These are phyloP conservation scores for Scolanthus callimorphus DNA, from an alignment of 92 coral and sea anemone species.

Conservation along the genomic window DNA sequence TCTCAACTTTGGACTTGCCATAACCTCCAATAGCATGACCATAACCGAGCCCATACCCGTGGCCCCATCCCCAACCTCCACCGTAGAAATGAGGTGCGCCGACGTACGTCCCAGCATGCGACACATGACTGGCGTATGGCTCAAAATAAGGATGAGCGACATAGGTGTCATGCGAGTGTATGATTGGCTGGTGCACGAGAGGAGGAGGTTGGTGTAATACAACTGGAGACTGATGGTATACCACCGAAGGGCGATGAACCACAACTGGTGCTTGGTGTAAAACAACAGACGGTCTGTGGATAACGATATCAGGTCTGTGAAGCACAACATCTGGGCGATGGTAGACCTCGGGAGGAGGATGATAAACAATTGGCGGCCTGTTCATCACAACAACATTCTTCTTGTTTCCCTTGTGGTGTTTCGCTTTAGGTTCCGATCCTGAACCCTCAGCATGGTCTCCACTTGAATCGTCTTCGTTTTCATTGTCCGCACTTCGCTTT, in stretches of 20 bases:
- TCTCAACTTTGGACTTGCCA: conserved; percentile 84
- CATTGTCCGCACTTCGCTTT: conserved; percentile 4
- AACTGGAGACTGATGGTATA: conserved; percentile 86
- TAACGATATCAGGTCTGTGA: conserved; percentile 91
- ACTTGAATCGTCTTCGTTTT: conserved; percentile 8
- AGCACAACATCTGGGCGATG: conserved; percentile 89
- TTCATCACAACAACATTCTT: conserved; percentile 78
- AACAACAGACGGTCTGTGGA: conserved; percentile 89
- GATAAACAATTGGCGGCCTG: conserved; percentile 79
- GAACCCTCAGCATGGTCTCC: conserved; percentile 4
- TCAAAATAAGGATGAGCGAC: conserved; percentile 60
- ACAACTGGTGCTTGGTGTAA: conserved; percentile 89
- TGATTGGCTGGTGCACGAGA: conserved; percentile 71
- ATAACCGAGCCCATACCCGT: too few species aligned
- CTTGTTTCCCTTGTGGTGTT: conserved; percentile 49
- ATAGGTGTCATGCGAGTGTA: conserved; percentile 77
- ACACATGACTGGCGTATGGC: conserved; percentile 58
- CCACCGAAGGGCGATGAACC: conserved; percentile 87
- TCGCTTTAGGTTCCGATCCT: not conserved
- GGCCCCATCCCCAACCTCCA: conserved; percentile 61
- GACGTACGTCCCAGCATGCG: conserved; percentile 62
- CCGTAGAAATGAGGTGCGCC: conserved; percentile 66
- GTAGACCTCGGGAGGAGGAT: conserved; percentile 84
- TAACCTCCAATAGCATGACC: conserved; percentile 47
- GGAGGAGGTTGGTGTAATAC: conserved; percentile 95